Evolutionary conservation across 2,888 invertebrate genomes (phyloP).

Genomic region (Leptopilina syphax): DNA sequence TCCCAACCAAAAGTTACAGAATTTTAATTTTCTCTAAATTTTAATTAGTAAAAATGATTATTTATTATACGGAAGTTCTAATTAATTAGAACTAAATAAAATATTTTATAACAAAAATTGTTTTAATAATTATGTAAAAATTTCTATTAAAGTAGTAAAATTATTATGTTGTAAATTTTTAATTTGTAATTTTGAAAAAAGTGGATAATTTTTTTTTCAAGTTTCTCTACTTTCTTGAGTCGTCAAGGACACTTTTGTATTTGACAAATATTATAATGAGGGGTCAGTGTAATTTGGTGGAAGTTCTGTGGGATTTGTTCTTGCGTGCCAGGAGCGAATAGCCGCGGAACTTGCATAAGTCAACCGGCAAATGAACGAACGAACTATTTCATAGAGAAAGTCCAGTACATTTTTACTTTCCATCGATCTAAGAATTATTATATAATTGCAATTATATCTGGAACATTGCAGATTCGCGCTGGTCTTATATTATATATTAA

Average conservation of each 20-base stretch:
- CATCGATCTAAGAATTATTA: slow-evolving; percentile 67
- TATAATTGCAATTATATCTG: slow-evolving; percentile 65
- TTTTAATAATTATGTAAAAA: too few relatives aligned
- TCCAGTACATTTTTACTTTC: slow-evolving; percentile 73
- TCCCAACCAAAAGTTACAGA: too few relatives aligned
- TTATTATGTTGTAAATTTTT: not conserved
- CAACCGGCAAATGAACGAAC: slow-evolving; percentile 65
- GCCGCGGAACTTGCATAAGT: slow-evolving; percentile 70
- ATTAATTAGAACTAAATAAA: too few relatives aligned
- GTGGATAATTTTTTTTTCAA: not conserved
- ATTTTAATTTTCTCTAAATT: too few relatives aligned
- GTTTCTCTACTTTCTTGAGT: not conserved
- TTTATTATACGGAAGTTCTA: too few relatives aligned
- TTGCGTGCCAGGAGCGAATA: slow-evolving; percentile 62
- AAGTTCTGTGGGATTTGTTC: slow-evolving; percentile 43
- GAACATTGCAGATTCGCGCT: slow-evolving; percentile 56
- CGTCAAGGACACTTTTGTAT: not conserved
- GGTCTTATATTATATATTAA: slow-evolving; percentile 48
- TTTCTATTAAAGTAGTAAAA: not conserved
- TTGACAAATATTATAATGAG: not conserved
- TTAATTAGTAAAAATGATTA: too few relatives aligned
- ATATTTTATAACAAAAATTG: too few relatives aligned
- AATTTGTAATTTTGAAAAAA: not conserved
- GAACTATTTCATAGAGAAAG: slow-evolving; percentile 76
- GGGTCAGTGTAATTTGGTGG: slow-evolving; percentile 12